Evolutionary conservation across 2,113 vertebrate species (phyloP), one percentile per base, ranked within the genome.

Genomic region (Orthonyx spaldingii): DNA sequence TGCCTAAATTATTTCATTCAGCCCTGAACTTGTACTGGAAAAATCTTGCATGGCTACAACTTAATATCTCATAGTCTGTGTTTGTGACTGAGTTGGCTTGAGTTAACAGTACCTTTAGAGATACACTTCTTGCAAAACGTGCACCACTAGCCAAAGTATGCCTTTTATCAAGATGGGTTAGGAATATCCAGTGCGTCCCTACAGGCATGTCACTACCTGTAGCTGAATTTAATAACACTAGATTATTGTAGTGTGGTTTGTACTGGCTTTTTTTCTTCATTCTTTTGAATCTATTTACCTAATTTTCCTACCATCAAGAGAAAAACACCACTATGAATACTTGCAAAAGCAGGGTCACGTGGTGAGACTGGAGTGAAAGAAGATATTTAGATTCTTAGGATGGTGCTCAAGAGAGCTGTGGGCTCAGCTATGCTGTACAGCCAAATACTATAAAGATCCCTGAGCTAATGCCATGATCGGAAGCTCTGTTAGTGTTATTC

Each of bases 81-180:
- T 90, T 88, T 90, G 84, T 89, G 90, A 65, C 79, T 78, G 82
- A 75, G 83, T 75, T 96, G 92, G 90, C 92, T 92, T 66, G 55
- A 93, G 55, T 95, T 96, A 93, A 90, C 90, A 95, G 79, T 90
- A 47, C 85, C 17, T 94, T 69, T 47, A 76, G 87, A 96, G 87
- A 93, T 96, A 85, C 3, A 30, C 59, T 84, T 71, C 90, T 96
- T 94, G 92, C 94, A 96, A 94, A 96, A 95, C 65, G 83, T 41
- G 52, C n/a, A 61, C 22, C 79, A 69, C 75, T 74, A 96, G 95
- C 85, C 90, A 96, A 95, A 94, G 75, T 71, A 93, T 74, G 85
- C 71, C 79, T 93, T 96, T 94, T 97, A 97, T 97, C 94, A 94
- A 90, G 91, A 93, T 84, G 71, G 23, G 55, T 91, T 94, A 85